Evolutionary conservation across 2,888 invertebrate genomes (phyloP).

Genomic region (Lumbricus terrestris): DNA sequence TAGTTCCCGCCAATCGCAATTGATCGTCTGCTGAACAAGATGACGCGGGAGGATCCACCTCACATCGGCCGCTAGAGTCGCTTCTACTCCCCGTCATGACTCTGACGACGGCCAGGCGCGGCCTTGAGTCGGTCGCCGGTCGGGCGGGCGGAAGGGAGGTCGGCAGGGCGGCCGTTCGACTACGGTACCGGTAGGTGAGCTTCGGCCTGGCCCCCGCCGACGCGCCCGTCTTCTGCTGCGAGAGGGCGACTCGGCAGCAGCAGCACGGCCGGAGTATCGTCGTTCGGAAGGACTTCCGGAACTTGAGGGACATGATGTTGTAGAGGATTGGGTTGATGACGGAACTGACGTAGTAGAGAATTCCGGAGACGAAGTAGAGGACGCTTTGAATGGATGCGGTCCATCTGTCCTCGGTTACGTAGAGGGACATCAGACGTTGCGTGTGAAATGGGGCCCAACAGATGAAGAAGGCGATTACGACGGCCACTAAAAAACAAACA

Average conservation of each 20-base stretch:
- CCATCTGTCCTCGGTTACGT: conserved; percentile 48
- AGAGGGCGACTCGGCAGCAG: too few species aligned
- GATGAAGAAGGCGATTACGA: conserved; percentile 55
- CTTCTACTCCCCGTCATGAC: neutral
- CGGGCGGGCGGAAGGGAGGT: neutral
- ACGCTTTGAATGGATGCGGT: conserved; percentile 64
- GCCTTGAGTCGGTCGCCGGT: neutral
- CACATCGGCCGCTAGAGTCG: neutral
- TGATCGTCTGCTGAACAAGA: neutral
- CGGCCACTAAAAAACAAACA: conserved; percentile 45
- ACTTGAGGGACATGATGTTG: conserved; percentile 91
- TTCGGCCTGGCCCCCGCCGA: neutral
- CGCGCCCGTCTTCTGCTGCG: neutral
- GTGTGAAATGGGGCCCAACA: conserved; percentile 57
- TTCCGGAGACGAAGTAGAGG: conserved; percentile 79
- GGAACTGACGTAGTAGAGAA: conserved; percentile 87
- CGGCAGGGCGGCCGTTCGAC: neutral
- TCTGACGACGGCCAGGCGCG: neutral
- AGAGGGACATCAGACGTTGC: conserved; percentile 69
- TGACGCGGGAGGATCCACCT: neutral
- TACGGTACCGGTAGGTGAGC: conserved; percentile 4
- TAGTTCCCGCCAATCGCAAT: neutral
- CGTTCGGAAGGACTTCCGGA: conserved; percentile 65
- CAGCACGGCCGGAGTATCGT: neutral
- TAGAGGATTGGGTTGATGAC: conserved; percentile 90